Evolutionary conservation across 2,888 invertebrate species (phyloP).

Genomic region (Parthenolecanium corni): DNA sequence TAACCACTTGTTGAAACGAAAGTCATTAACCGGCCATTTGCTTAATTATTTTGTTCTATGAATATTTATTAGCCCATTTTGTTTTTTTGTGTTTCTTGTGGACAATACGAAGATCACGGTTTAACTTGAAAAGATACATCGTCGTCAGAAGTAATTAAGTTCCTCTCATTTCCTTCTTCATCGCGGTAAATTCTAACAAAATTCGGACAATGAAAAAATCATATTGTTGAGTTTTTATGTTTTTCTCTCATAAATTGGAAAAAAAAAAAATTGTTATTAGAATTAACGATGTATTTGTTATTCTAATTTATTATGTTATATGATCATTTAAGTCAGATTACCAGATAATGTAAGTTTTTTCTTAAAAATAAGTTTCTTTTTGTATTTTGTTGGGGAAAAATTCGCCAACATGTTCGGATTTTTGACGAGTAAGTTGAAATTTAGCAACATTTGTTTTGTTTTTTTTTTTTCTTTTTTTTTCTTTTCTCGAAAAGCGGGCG

Average conservation of each 20-base stretch:
- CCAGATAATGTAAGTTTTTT: conserved; percentile 21
- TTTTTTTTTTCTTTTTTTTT: too few relatives aligned
- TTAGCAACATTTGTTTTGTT: too few relatives aligned
- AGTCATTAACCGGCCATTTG: neutral
- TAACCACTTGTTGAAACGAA: conserved; percentile 5
- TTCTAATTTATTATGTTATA: conserved; percentile 17
- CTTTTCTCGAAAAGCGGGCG: too few relatives aligned
- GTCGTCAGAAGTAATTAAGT: conserved; percentile 19
- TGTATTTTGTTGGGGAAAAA: conserved; percentile 1
- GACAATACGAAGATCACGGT: neutral
- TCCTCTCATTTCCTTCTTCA: neutral
- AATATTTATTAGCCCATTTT: too few relatives aligned
- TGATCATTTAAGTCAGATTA: conserved; percentile 26
- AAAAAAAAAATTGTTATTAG: neutral
- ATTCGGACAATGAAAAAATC: conserved; percentile 9
- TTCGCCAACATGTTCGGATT: too few relatives aligned
- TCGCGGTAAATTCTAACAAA: neutral
- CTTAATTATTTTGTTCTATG: conserved; percentile 2
- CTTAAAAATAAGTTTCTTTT: conserved; percentile 28
- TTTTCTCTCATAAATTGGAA: neutral
- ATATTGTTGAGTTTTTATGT: conserved; percentile 19
- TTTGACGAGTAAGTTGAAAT: too few relatives aligned
- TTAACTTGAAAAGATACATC: conserved; percentile 1
- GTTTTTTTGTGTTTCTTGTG: too few relatives aligned
- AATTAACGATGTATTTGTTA: conserved; percentile 12